Evolutionary conservation across 1,140 invertebrate species (phyloP).

Genomic region (Drosophila carrolli): DNA sequence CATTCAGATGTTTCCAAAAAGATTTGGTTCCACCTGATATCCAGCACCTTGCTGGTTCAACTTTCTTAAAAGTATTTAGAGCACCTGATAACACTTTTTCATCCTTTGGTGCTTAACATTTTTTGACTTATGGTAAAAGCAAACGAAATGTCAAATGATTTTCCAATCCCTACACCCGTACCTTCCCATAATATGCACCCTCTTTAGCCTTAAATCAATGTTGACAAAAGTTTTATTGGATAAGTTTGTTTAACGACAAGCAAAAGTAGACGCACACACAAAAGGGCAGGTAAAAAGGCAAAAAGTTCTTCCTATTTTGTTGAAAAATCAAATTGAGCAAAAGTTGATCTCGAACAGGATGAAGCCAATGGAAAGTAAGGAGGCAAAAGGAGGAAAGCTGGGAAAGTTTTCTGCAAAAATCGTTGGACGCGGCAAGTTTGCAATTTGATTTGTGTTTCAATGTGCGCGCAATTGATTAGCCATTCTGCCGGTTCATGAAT

Average conservation of each 20-base stretch:
- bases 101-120: slow-evolving; percentile 7
- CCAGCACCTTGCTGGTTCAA: not conserved
- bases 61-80: slow-evolving; percentile 1
- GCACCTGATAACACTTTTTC: not conserved
- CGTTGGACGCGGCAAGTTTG: slow-evolving; percentile 70
- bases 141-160: slow-evolving; percentile 48
- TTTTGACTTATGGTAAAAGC: slow-evolving; percentile 48
- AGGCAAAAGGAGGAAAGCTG: not conserved
- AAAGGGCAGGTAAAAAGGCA: slow-evolving; percentile 73
- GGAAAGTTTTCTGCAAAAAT: slow-evolving; percentile 46
- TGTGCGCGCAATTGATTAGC: slow-evolving; percentile 79
- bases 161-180: slow-evolving; percentile 5
- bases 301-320: slow-evolving; percentile 62
- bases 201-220: slow-evolving; percentile 84
- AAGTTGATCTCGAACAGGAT: slow-evolving; percentile 63
- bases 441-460: slow-evolving; percentile 80
- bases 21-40: not conserved
- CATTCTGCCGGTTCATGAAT: slow-evolving; percentile 73
- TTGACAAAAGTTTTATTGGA: slow-evolving; percentile 84
- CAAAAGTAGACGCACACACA: slow-evolving; percentile 48
- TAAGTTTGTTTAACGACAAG: slow-evolving; percentile 84
- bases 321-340: slow-evolving; percentile 82
- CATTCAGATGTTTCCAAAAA: not conserved
- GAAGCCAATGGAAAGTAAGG: slow-evolving; percentile 25
- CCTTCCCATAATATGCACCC: slow-evolving; percentile 69